Percentiles rank a stretch among this genome's conserved stretches.
These are phyloP conservation scores for Drosophila falleni DNA, from an alignment of 2,888 invertebrate genomes.

Conservation along the genomic window DNA sequence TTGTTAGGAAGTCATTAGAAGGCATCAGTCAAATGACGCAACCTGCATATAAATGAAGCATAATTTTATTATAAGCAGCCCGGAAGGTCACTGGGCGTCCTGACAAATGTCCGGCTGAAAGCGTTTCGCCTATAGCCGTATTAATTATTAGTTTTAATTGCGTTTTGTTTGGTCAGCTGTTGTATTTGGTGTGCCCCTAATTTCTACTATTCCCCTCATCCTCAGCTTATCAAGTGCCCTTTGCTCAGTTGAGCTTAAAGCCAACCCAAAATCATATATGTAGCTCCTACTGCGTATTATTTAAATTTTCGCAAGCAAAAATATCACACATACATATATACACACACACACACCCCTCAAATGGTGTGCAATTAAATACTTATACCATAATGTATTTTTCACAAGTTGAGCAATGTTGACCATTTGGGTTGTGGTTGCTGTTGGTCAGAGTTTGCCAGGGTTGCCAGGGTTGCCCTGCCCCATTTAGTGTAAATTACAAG, in stretches of 20 bases:
- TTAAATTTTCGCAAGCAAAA: conserved; percentile 19
- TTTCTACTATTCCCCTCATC: background rate
- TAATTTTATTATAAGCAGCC: conserved; percentile 75
- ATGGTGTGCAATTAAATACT: conserved; percentile 78
- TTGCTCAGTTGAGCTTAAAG: conserved; percentile 24
- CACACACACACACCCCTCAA: conserved; percentile 45
- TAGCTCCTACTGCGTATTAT: conserved; percentile 13
- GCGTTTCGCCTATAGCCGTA: conserved; percentile 58
- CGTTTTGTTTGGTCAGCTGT: conserved; percentile 65
- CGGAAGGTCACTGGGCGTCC: conserved; percentile 47
- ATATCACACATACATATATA: conserved; percentile 20
- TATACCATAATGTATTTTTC: conserved; percentile 78
- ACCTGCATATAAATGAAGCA: conserved; percentile 82
- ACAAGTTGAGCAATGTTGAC: conserved; percentile 80
- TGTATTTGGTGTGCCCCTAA: conserved; percentile 9
- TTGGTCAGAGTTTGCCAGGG: conserved; percentile 7
- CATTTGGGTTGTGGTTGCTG: conserved; percentile 73
- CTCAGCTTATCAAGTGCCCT: background rate
- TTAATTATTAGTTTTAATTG: conserved; percentile 79
- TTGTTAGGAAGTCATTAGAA: conserved; percentile 83
- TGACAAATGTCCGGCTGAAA: conserved; percentile 46
- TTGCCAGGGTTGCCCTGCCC: conserved; percentile 13
- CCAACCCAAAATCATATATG: conserved; percentile 5
- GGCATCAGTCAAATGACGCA: conserved; percentile 82
- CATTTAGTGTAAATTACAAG: conserved; percentile 65